A percentile compares a stretch with the other conserved stretches of the same genome.
Conservation (phyloP, 2,888 invertebrate species). For the Brachypalpus laphriformis region DNA sequence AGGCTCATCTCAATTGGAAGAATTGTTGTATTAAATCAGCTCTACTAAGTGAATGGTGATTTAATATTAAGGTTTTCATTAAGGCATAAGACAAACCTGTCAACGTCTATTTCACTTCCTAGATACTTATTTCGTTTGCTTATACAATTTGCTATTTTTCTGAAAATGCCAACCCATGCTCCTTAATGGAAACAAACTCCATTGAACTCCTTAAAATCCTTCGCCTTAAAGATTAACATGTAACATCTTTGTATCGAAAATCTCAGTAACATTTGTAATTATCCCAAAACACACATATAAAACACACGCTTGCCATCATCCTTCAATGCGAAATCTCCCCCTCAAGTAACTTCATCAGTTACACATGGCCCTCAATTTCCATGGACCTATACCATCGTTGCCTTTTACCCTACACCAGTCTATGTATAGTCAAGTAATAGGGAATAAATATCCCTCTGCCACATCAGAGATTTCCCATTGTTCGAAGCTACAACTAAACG, state of each 20-base stretch:
- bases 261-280: slow-evolving; percentile 32
- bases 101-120: no score
- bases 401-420: background rate
- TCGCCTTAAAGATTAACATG: background rate
- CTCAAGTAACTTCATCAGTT: slow-evolving; percentile 50
- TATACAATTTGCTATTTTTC: no score
- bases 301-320: slow-evolving; percentile 41
- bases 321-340: slow-evolving; percentile 23
- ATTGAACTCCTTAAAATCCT: background rate
- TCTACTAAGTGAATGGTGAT: no score
- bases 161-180: no score
- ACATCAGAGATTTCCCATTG: slow-evolving; percentile 59
- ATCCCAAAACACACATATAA: slow-evolving; percentile 40
- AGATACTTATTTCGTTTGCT: no score
- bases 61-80: no score
- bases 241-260: slow-evolving; percentile 15
- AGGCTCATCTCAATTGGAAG: no score
- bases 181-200: background rate
- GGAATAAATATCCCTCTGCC: slow-evolving; percentile 43
- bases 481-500: slow-evolving; percentile 64
- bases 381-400: background rate
- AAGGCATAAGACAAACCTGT: no score
- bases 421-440: slow-evolving; percentile 2
- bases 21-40: no score
- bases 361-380: slow-evolving; percentile 41